Base-by-base conservation (phyloP, 2,888 invertebrate species). In the Cataglyphis livida region DNA sequence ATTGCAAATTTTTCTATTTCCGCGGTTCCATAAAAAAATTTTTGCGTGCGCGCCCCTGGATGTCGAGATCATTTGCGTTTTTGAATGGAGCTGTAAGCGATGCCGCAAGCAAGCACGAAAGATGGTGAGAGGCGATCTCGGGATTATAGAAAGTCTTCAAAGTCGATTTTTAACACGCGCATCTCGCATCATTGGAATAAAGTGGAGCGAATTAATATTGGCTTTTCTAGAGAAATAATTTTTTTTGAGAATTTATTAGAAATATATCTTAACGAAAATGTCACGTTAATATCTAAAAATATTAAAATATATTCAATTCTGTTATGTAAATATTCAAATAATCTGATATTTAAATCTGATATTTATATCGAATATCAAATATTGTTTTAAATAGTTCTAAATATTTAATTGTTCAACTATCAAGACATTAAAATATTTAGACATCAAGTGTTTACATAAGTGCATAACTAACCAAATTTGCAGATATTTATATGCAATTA, bases 131-230 rank as follows among this genome's bases (percentile, higher is more conserved):
- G 85, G 81, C 81, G 74, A 85, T 86, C 83, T 81, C 85, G 78
- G 71, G 73, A 78, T 83, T 78, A 85, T 85, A 83, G 86, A 86
- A 85, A 85, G 86, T 86, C 73, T 83, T 85, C 81, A 66, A 81
- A 75, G 71, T 35, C 65, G 48, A 35, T 57, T 81, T 54, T 70
- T 68, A 70, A 59, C 59, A 12, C 28, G 66, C 75, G 32, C 70
- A 25, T 54, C 68, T 44, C 59, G 41, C 18, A 25, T n/a, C 41
- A 28, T 21, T 44, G 5, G 32, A 32, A 79, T 79, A 79, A 79
- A 79, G 70, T 79, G 44, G 78, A 68, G 78, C 78, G 59, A 68
- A 79, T 78, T 78, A 68, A 78, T 68, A 68, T 32, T 25, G 59
- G 59, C 25, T 68, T 59, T 3, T 44, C 7, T n/a, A 59, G 10